A percentile compares a stretch with the other conserved stretches of the same genome.
Evolutionary conservation across 2,888 invertebrate species (phyloP).

Genomic region (Microplitis deprimator): DNA sequence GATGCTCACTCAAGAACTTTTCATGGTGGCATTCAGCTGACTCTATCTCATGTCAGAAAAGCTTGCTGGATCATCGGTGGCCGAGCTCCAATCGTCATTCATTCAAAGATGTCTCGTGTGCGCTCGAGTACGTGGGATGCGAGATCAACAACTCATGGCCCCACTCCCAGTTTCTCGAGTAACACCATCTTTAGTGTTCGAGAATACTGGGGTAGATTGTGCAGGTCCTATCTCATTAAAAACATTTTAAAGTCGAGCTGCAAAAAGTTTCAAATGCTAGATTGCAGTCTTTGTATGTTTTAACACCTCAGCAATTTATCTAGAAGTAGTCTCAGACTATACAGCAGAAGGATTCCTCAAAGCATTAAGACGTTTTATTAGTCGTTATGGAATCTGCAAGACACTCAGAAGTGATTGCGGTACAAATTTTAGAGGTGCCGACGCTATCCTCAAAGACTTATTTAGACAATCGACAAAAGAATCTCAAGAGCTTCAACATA

Average conservation of each 20-base stretch:
- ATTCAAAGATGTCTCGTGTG: conserved; percentile 47
- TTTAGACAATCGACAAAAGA: too few species aligned
- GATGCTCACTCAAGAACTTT: too few species aligned
- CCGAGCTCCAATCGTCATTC: conserved; percentile 31
- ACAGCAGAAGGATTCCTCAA: conserved; percentile 29
- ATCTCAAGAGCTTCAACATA: too few species aligned
- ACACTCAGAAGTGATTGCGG: conserved; percentile 28
- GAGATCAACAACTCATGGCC: conserved; percentile 13
- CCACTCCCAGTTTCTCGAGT: too few species aligned
- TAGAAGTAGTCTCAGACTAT: conserved; percentile 21
- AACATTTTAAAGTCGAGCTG: conserved; percentile 22
- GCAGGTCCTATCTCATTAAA: conserved; percentile 50
- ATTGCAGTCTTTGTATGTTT: background rate
- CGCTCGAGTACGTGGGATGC: conserved; percentile 40
- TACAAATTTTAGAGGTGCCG: conserved; percentile 32
- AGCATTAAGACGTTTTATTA: conserved; percentile 19
- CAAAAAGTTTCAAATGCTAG: background rate
- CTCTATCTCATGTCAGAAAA: too few species aligned
- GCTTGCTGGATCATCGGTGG: conserved; percentile 43
- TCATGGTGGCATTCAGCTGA: too few species aligned
- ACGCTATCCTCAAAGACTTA: background rate
- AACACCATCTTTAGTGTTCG: conserved; percentile 25
- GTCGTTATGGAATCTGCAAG: conserved; percentile 15
- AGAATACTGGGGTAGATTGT: conserved; percentile 48
- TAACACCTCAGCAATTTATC: conserved; percentile 1